These are phyloP conservation scores for Monodelphis domestica DNA, from an alignment of 2,797 vertebrate genomes.

Conservation along the genomic window DNA sequence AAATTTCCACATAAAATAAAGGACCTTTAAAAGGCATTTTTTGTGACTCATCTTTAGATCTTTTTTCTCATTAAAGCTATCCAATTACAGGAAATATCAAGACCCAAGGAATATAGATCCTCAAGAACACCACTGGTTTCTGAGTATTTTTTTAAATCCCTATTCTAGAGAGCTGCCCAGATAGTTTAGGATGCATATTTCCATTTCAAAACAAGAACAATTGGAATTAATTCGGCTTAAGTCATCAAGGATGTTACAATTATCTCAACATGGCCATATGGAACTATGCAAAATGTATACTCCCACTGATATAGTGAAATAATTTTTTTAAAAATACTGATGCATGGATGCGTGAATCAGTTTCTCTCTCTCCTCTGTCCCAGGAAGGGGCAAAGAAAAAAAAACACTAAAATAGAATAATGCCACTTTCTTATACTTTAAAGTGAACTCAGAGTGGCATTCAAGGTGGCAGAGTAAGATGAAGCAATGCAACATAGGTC, in stretches of 20 bases:
- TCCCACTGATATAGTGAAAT: too few relatives aligned
- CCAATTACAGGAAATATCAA: neutral
- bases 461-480: neutral
- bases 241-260: neutral
- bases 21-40: neutral
- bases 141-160: neutral
- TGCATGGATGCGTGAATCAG: neutral
- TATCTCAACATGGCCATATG: too few relatives aligned
- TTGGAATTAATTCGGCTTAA: too few relatives aligned
- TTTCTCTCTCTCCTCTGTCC: too few relatives aligned
- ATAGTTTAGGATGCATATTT: too few relatives aligned
- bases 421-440: too few relatives aligned
- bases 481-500: neutral
- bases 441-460: too few relatives aligned
- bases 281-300: too few relatives aligned
- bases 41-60: neutral
- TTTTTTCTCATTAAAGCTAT: neutral
- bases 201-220: too few relatives aligned
- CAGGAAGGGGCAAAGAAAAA: neutral
- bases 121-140: neutral
- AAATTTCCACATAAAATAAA: neutral
- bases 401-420: too few relatives aligned
- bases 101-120: neutral
- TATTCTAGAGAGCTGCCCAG: neutral
- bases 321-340: neutral